These are phyloP conservation scores for Macrosiphum euphorbiae DNA, from an alignment of 2,888 invertebrate species.

Conservation along the genomic window DNA sequence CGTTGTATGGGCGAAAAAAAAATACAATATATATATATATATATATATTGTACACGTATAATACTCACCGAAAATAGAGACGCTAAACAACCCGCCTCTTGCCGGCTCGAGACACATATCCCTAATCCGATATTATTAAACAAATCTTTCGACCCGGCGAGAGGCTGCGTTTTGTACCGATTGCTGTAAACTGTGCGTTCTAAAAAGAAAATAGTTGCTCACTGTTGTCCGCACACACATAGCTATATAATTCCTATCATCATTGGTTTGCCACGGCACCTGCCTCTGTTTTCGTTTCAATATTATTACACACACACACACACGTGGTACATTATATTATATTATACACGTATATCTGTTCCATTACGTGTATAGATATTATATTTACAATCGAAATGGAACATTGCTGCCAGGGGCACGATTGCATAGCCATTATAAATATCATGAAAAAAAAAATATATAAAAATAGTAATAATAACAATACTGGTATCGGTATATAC, in stretches of 20 bases:
- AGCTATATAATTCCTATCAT: conserved; percentile 43
- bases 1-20: conserved; percentile 29
- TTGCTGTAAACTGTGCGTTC: conserved; percentile 9
- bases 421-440: neutral
- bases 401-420: conserved; percentile 40
- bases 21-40: neutral
- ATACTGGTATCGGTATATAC: conserved; percentile 5
- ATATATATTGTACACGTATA: neutral
- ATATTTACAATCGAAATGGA: conserved; percentile 35
- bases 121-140: conserved; percentile 33
- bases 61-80: conserved; percentile 28
- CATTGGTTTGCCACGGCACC: conserved; percentile 50
- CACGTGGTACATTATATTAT: neutral
- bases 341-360: neutral
- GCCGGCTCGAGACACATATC: conserved; percentile 1
- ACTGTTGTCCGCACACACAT: neutral
- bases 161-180: neutral
- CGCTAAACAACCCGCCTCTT: conserved; percentile 25
- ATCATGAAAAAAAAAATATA: neutral
- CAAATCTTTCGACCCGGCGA: conserved; percentile 20
- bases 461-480: conserved; percentile 29
- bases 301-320: neutral
- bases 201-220: conserved; percentile 2
- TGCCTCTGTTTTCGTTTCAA: conserved; percentile 47
- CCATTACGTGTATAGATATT: neutral